These are phyloP conservation scores for Palythoa heliodiscus DNA, from an alignment of 92 coral and sea anemone genomes.

Conservation along the genomic window DNA sequence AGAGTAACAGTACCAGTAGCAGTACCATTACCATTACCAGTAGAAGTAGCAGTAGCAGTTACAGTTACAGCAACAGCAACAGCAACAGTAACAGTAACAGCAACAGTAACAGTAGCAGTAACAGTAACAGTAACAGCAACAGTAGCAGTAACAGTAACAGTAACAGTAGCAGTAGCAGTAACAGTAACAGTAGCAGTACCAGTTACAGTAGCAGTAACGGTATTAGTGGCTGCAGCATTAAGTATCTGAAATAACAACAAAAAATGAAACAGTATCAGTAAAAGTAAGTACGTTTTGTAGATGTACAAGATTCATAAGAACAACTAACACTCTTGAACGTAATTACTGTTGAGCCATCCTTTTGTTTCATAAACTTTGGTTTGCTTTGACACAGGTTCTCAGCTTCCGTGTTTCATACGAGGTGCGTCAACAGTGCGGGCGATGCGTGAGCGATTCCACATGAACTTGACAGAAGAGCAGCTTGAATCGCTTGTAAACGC, in stretches of 20 bases:
- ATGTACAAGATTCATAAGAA: too few species aligned
- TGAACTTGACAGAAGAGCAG: conserved; percentile 98
- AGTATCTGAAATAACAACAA: too few species aligned
- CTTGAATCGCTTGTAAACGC: conserved; percentile 84
- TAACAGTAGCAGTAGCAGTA: not conserved
- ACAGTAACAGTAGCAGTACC: not conserved
- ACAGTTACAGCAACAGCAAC: too few species aligned
- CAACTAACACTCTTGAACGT: too few species aligned
- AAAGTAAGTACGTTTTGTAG: too few species aligned
- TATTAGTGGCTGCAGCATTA: too few species aligned
- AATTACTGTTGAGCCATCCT: not conserved
- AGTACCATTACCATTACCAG: not conserved
- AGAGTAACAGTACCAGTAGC: not conserved
- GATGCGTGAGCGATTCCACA: conserved; percentile 95
- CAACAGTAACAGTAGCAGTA: not conserved
- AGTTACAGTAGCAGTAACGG: not conserved
- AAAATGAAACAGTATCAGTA: not conserved
- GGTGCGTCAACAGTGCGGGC: conserved; percentile 95
- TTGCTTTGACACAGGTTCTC: conserved; percentile 69
- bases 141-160: not conserved
- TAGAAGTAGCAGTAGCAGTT: too few species aligned
- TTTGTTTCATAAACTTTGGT: not conserved
- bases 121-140: not conserved
- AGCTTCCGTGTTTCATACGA: conserved; percentile 94
- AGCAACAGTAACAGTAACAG: too few species aligned